Evolutionary conservation across 2,113 vertebrate genomes (phyloP), one percentile per base, ranked within the genome.

Genomic region (Spilogale gracilis): DNA sequence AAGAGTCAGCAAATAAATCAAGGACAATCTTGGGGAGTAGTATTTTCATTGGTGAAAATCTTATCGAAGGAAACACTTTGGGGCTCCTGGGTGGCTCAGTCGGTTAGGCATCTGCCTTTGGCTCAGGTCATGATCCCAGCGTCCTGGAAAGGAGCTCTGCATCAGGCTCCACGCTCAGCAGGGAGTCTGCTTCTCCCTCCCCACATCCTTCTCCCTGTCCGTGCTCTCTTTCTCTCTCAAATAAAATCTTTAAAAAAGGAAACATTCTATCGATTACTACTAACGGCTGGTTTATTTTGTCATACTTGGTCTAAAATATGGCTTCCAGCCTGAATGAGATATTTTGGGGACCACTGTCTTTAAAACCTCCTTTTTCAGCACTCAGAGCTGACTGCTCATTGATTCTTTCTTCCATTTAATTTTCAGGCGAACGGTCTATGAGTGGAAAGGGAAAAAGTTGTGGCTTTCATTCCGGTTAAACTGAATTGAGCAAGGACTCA

Each of bases 391-490:
- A 67, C 61, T 3, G 27, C 38, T 48, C 84, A 48, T 5, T 76
- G 65, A 91, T 61, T 25, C 32, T 88, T 88, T 25, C 30, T 85
- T 78, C 67, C 38, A 23, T 78, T 91, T 88, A 86, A 80, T 67
- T 71, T 95, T 95, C 69, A 97, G 52, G 69, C 27, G 65, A 97
- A 48, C 25, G 56, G 14, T n/a, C 74, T 38, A 61, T 88, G 50
- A 91, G 93, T n/a, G 50, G 54, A 89, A 79, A 87, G 13, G 20
- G 60, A 95, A 98, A 94, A 94, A 74, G 8, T 61, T 89, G 50
- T 90, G 30, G 2, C 60, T 87, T 9, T 90, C 83, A 45, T 97
- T 95, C 61, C 95, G 81, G 84, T 96, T 96, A 95, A 95, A 90
- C 83, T 58, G 43, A 91, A 79, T 9, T 61, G 38, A 79, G 63